Conservation (phyloP, 2,888 invertebrate species). For the Volucella inflata region DNA sequence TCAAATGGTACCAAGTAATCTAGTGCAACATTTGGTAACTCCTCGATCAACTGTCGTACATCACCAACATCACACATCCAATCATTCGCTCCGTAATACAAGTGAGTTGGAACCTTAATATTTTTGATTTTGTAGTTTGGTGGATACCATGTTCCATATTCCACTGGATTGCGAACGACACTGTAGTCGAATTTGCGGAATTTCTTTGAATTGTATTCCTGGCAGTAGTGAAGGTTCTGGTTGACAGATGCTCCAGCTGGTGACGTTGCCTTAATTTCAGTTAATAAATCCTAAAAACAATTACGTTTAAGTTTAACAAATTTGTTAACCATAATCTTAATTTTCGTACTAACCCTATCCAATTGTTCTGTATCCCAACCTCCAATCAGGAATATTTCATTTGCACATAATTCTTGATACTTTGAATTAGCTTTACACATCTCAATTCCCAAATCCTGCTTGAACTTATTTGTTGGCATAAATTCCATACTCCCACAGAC, state of each 20-base stretch:
- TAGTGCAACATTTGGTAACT: constrained; percentile 84
- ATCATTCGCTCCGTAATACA: constrained; percentile 86
- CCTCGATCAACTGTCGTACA: constrained; percentile 84
- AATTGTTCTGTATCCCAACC: constrained; percentile 84
- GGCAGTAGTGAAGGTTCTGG: constrained; percentile 82
- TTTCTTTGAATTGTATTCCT: constrained; percentile 80
- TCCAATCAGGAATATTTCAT: constrained; percentile 86
- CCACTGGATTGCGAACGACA: constrained; percentile 81
- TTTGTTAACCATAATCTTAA: too few species aligned
- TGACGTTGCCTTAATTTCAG: constrained; percentile 81
- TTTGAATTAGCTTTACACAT: constrained; percentile 82
- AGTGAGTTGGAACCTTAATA: constrained; percentile 84
- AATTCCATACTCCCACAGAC: constrained; percentile 79
- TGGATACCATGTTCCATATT: constrained; percentile 84
- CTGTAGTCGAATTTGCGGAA: constrained; percentile 83
- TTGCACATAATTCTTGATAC: constrained; percentile 85
- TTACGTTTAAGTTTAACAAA: not conserved
- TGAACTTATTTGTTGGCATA: constrained; percentile 78
- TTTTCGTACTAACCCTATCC: constrained; percentile 81
- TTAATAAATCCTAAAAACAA: constrained; percentile 76
- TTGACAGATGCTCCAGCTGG: constrained; percentile 82
- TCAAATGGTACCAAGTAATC: constrained; percentile 85
- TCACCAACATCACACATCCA: constrained; percentile 86
- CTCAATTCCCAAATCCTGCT: constrained; percentile 79
- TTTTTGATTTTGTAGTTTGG: constrained; percentile 84